phyloP scores from a whole-genome alignment of 2,888 invertebrate genomes.

The Aphrophora alni region DNA sequence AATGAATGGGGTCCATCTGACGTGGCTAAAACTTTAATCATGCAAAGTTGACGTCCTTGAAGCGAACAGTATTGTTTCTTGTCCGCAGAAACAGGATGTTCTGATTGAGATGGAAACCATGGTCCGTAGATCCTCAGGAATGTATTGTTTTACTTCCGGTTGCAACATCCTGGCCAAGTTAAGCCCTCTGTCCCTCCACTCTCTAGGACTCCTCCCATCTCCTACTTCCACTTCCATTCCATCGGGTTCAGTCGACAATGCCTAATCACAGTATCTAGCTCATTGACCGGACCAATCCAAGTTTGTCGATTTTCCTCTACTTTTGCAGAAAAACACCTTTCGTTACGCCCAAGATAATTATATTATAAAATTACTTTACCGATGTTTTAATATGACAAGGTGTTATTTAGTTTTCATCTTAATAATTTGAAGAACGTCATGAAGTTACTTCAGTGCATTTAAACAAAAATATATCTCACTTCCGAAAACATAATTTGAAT shows the following conservation, averaged over 20 bases:
- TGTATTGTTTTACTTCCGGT: conserved; percentile 36
- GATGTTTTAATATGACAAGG: too few species aligned
- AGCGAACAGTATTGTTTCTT: background rate
- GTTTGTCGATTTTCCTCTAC: background rate
- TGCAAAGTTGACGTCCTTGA: background rate
- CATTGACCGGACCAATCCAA: conserved; percentile 17
- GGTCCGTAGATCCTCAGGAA: conserved; percentile 39
- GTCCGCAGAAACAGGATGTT: conserved; percentile 17
- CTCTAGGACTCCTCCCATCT: conserved; percentile 3
- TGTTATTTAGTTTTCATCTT: too few species aligned
- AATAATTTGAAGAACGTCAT: too few species aligned
- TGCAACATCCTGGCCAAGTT: conserved; percentile 39
- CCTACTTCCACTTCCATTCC: conserved; percentile 27
- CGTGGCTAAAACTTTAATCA: background rate
- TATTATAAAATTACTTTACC: background rate
- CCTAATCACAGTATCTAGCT: conserved; percentile 16
- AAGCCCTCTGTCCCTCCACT: background rate
- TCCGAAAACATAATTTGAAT: too few species aligned
- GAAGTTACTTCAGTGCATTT: too few species aligned
- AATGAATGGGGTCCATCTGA: background rate
- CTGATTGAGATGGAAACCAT: conserved; percentile 38
- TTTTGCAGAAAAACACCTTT: background rate
- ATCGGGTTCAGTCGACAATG: background rate
- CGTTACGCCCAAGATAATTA: too few species aligned
- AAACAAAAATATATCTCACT: too few species aligned